Percentiles rank a stretch among this genome's conserved stretches.
These are phyloP conservation scores for Cactoblastis cactorum DNA, from an alignment of 2,888 invertebrate genomes.

Conservation along the genomic window DNA sequence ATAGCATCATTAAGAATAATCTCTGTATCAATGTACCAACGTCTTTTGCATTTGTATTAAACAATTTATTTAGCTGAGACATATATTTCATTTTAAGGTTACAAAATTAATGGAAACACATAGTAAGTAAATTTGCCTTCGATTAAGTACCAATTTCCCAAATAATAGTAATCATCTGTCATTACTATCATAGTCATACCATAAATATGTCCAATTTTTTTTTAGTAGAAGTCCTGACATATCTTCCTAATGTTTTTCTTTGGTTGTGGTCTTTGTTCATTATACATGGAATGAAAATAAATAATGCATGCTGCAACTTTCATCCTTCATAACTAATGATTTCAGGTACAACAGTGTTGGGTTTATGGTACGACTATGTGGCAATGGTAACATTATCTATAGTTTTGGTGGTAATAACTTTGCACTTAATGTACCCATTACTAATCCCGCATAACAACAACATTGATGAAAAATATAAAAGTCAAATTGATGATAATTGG, in stretches of 20 bases:
- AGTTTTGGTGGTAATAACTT: constrained; percentile 45
- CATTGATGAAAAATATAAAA: constrained; percentile 23
- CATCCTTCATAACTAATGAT: constrained; percentile 30
- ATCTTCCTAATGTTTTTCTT: neutral
- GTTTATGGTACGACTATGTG: constrained; percentile 41
- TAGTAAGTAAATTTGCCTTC: too few relatives aligned
- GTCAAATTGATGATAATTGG: neutral
- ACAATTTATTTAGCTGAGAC: too few relatives aligned
- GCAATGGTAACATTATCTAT: constrained; percentile 40
- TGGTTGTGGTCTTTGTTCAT: neutral
- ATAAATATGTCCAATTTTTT: too few relatives aligned
- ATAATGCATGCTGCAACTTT: neutral
- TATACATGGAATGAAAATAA: neutral
- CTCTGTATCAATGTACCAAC: too few relatives aligned
- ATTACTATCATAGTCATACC: too few relatives aligned
- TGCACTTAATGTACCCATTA: constrained; percentile 39
- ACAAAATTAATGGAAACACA: too few relatives aligned
- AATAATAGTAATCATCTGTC: too few relatives aligned
- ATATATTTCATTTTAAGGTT: too few relatives aligned
- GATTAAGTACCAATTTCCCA: too few relatives aligned
- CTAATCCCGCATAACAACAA: constrained; percentile 43
- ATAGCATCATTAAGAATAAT: too few relatives aligned
- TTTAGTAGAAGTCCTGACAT: too few relatives aligned
- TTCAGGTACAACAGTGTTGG: constrained; percentile 64
- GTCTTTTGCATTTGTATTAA: too few relatives aligned